Evolutionary conservation across 2,888 invertebrate species (phyloP).

Genomic region (Gibbula magus): DNA sequence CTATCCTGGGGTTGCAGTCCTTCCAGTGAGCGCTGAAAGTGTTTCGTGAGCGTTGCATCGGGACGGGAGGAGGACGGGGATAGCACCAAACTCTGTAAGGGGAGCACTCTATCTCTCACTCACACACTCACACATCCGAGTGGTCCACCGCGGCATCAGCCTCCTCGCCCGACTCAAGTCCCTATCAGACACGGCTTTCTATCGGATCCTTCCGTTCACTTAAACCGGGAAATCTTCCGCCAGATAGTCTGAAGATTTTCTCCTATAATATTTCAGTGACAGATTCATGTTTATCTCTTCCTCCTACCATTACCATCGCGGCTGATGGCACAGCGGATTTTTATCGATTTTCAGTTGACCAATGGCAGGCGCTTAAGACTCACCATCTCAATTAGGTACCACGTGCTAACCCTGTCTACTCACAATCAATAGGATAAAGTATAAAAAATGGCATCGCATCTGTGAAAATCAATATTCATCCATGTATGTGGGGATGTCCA

Average conservation of each 20-base stretch:
- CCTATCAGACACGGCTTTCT: too few species aligned
- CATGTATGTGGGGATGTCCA: not conserved
- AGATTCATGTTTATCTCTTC: slow-evolving; percentile 9
- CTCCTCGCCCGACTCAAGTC: too few species aligned
- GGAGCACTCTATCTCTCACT: too few species aligned
- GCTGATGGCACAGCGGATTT: not conserved
- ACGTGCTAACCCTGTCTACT: slow-evolving; percentile 13
- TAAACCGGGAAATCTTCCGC: too few species aligned
- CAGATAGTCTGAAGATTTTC: not conserved
- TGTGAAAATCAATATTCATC: slow-evolving; percentile 1
- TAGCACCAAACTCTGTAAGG: too few species aligned
- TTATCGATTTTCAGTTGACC: not conserved
- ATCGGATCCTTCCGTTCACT: too few species aligned
- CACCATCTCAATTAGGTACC: slow-evolving; percentile 8
- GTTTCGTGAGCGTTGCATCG: too few species aligned
- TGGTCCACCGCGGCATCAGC: too few species aligned
- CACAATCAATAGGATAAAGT: slow-evolving; percentile 8
- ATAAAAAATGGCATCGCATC: slow-evolving; percentile 15
- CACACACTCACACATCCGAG: too few species aligned
- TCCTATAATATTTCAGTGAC: not conserved
- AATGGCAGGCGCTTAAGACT: not conserved
- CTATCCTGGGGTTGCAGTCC: too few species aligned
- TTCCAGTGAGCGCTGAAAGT: too few species aligned
- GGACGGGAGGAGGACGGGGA: too few species aligned
- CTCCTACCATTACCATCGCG: not conserved